Base-by-base conservation (phyloP, 2,113 vertebrate genomes). In the Aegypius monachus region DNA sequence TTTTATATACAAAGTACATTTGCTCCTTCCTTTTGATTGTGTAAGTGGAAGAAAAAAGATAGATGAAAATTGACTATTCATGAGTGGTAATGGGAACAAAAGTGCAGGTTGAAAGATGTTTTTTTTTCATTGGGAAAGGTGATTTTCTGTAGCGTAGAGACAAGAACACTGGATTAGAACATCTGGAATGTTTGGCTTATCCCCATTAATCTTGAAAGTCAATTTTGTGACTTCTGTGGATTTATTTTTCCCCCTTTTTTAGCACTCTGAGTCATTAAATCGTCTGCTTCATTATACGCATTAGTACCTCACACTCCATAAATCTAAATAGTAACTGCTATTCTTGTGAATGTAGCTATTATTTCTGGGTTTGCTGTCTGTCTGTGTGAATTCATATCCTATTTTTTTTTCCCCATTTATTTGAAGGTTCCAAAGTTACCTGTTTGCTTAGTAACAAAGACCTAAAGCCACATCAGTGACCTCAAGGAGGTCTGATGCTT, bases 171-270 rank as follows among this genome's bases (percentile, higher is more conserved):
- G 62, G 53, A 61, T 86, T 85, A 50, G 84, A 95, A 89, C 89
- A 95, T 96, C 89, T 95, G 95, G 91, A 95, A 96, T 95, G 87
- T 93, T 96, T 97, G 91, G 15, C 11, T 95, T 91, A 73, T 90
- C 78, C 62, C 36, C 83, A 85, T 97, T 82, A 89, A 95, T 97
- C 89, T 59, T 95, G 83, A 50, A 93, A 95, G 50, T 92, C 83
- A 75, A 40, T 93, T 81, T 66, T 91, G 70, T 81, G 88, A 95
- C 70, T 93, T 95, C 82, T 81, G 52, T 73, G 84, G 91, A 89
- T 94, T 95, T 95, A 86, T 91, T 85, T 61, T 9, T 1, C 73
- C 75, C 72, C 45, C 19, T 19, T 58, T 91, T 97, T 96, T 96
- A 91, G 86, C 86, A 91, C 84, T 86, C 88, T 56, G 83, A 95